Base-by-base conservation (phyloP, 2,113 vertebrate species). In the Rhagologus leucostigma region DNA sequence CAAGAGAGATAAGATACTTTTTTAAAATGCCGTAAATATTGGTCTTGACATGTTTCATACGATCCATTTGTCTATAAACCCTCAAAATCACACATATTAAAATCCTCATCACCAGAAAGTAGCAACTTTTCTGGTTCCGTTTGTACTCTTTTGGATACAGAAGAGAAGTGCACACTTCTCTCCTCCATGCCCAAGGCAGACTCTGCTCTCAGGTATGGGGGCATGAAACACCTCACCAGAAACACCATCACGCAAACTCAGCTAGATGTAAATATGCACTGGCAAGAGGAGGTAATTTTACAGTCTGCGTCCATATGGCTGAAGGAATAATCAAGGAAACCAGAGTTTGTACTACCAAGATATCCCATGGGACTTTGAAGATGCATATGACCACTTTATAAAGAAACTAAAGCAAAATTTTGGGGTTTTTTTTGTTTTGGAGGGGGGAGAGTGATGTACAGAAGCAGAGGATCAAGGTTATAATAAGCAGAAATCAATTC, bases 401-500 rank as follows among this genome's bases (percentile, higher is more conserved):
- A 84, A 82, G 59, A 77, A 87, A 75, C 3, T 8, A 60, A 89
- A 90, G 15, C 20, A 89, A 76, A 89, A 86, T 81, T 26, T 23
- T 41, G 46, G 33, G 26, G 20, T 44, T 6, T 50, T 64, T 74
- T 63, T 75, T 30, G 24, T 27, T 3, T 53, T 35, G 6, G 7
- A 35, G 9, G 7, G 17, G 17, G 16, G 10, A 82, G 24, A 52
- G 26, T 13, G 22, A 75, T 86, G 37, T 49, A 84, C 69, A 94
- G 77, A 93, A 37, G 42, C 63, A 83, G 75, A 91, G 15, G 39
- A 74, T 32, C 70, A 64, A 91, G 17, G 79, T 93, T 96, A 97
- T 90, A 95, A 93, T 46, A 94, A 92, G 90, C 52, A 92, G 79
- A 94, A 96, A 97, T 97, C 92, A 89, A 96, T 96, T 90, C 60